Conservation (phyloP, 2,888 invertebrate species). For the Caenorhabditis sp. region DNA sequence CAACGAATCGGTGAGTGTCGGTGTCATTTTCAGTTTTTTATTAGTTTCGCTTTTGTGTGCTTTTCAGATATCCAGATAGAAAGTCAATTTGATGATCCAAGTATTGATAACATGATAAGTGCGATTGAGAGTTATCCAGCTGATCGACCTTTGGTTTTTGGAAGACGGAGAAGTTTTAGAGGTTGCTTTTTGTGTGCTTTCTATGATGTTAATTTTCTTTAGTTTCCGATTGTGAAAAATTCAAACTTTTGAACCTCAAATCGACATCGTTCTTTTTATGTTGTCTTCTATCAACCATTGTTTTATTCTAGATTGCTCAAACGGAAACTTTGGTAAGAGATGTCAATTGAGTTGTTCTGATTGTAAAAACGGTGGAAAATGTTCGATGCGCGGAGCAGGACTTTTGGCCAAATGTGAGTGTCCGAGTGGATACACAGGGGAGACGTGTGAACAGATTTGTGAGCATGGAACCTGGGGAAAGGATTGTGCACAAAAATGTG, state of each 20-base stretch:
- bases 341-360: conserved; percentile 72
- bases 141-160: conserved; percentile 29
- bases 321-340: conserved; percentile 72
- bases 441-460: conserved; percentile 76
- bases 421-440: conserved; percentile 66
- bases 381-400: conserved; percentile 21
- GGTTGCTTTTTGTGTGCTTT: conserved; percentile 22
- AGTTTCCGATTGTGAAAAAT: conserved; percentile 6
- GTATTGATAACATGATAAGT: conserved; percentile 33
- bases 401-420: conserved; percentile 65
- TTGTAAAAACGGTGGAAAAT: conserved; percentile 72
- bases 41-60: background rate
- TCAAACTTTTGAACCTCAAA: too few relatives aligned
- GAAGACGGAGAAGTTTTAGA: conserved; percentile 28
- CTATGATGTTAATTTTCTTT: conserved; percentile 3
- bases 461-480: conserved; percentile 82
- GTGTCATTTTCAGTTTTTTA: conserved; percentile 4
- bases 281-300: too few relatives aligned
- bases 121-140: conserved; percentile 33
- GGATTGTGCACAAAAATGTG: conserved; percentile 51
- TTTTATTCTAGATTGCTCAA: conserved; percentile 72
- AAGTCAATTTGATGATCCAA: conserved; percentile 6
- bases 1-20: background rate
- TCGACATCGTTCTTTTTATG: too few relatives aligned
- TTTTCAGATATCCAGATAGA: conserved; percentile 14